These are phyloP conservation scores for Podabrus alpinus DNA, from an alignment of 2,888 invertebrate genomes.

Conservation along the genomic window DNA sequence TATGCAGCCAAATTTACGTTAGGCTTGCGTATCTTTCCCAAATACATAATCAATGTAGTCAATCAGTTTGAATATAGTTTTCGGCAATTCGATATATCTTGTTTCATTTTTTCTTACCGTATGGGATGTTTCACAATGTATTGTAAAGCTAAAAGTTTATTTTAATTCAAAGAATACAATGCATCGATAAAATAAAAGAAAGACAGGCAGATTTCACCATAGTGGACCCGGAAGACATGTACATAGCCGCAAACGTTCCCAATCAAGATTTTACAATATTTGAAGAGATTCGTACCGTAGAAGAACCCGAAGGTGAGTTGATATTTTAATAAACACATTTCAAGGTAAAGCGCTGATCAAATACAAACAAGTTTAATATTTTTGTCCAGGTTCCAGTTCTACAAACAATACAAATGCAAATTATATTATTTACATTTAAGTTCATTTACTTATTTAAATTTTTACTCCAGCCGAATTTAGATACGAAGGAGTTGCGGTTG, in stretches of 20 bases:
- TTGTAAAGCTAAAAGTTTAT: neutral
- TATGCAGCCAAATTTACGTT: too few species aligned
- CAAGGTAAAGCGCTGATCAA: conserved; percentile 5
- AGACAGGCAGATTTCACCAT: conserved; percentile 81
- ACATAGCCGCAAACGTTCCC: conserved; percentile 73
- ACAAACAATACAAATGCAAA: neutral
- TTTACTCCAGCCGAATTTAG: conserved; percentile 70
- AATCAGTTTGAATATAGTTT: too few species aligned
- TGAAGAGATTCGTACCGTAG: conserved; percentile 76
- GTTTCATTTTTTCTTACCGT: too few species aligned
- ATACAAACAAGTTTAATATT: conserved; percentile 1
- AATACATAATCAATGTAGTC: too few species aligned
- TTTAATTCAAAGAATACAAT: conserved; percentile 60
- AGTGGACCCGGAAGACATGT: conserved; percentile 88
- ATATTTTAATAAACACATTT: neutral
- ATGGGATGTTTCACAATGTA: too few species aligned
- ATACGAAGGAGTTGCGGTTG: conserved; percentile 80
- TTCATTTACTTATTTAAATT: neutral
- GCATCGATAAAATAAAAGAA: conserved; percentile 74
- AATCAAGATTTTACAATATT: conserved; percentile 77
- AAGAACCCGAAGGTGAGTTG: conserved; percentile 70
- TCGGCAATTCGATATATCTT: too few species aligned
- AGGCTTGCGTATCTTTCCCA: too few species aligned
- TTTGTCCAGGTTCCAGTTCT: neutral
- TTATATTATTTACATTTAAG: neutral